phyloP scores from a whole-genome alignment of 2,113 vertebrate genomes.

The Glaucidium brasilianum region DNA sequence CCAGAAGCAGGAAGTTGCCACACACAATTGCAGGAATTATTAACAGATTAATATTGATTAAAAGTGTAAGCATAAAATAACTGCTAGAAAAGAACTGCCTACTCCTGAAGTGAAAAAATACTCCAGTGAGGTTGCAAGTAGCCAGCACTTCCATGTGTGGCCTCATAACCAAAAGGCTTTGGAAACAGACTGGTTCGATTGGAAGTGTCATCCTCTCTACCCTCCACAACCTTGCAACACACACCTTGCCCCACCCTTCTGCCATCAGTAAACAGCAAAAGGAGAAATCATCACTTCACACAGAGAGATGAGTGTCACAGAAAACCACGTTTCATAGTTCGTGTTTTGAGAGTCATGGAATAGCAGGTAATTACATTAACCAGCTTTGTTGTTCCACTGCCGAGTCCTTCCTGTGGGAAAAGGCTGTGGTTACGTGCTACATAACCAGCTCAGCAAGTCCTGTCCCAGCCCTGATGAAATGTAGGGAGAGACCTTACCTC shows the following conservation, averaged over 20 bases:
- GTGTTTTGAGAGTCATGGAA: not conserved
- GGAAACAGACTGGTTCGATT: not conserved
- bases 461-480: not conserved
- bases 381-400: not conserved
- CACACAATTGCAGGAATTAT: conserved; percentile 34
- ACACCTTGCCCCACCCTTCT: not conserved
- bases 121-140: not conserved
- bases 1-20: not conserved
- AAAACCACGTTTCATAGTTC: not conserved
- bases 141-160: not conserved
- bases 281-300: not conserved
- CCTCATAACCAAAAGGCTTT: not conserved
- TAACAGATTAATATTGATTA: conserved; percentile 30
- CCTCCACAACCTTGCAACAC: not conserved
- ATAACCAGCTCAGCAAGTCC: conserved; percentile 36
- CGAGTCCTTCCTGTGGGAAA: conserved; percentile 40
- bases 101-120: not conserved
- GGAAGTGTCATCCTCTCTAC: not conserved
- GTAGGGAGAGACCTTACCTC: not conserved
- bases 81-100: not conserved
- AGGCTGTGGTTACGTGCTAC: not conserved
- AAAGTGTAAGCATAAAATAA: not conserved
- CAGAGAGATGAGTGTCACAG: not conserved
- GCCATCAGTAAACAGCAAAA: not conserved
- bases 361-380: not conserved